Conservation (phyloP, 2,113 vertebrate genomes). For the Podiceps cristatus region DNA sequence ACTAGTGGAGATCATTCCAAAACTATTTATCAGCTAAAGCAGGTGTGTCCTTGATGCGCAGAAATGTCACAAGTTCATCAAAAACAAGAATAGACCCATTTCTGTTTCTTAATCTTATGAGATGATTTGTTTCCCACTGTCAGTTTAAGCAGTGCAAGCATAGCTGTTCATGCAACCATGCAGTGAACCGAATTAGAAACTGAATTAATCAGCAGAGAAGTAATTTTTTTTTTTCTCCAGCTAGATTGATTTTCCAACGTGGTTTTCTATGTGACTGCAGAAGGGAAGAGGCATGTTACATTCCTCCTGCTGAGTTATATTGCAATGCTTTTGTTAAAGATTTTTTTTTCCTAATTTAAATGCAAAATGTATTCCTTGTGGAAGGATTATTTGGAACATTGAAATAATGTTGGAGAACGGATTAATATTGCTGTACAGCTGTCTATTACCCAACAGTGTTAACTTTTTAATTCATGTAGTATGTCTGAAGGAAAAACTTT, state of each 20-base stretch:
- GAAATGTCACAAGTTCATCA: not conserved
- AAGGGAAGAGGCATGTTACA: not conserved
- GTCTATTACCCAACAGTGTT: not conserved
- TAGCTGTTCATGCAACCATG: not conserved
- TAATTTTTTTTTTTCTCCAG: not conserved
- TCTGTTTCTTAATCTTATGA: not conserved
- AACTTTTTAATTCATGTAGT: not conserved
- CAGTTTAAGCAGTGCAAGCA: not conserved
- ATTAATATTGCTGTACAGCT: not conserved
- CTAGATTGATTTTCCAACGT: not conserved
- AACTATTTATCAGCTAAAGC: slow-evolving; percentile 88
- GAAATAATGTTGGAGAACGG: not conserved
- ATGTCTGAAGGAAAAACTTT: not conserved
- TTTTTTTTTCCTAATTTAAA: not conserved
- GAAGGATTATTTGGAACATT: not conserved
- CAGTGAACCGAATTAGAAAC: not conserved
- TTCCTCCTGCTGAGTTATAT: not conserved
- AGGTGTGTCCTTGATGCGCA: slow-evolving; percentile 70
- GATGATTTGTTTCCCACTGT: not conserved
- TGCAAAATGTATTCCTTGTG: not conserved
- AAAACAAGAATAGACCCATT: not conserved
- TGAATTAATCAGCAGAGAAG: not conserved
- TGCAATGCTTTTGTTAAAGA: not conserved
- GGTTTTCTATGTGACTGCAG: not conserved
- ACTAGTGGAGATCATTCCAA: slow-evolving; percentile 91